Evolutionary conservation across 1,140 invertebrate species (phyloP), one percentile per base, ranked within the genome.

Genomic region (Cherax quadricarinatus): DNA sequence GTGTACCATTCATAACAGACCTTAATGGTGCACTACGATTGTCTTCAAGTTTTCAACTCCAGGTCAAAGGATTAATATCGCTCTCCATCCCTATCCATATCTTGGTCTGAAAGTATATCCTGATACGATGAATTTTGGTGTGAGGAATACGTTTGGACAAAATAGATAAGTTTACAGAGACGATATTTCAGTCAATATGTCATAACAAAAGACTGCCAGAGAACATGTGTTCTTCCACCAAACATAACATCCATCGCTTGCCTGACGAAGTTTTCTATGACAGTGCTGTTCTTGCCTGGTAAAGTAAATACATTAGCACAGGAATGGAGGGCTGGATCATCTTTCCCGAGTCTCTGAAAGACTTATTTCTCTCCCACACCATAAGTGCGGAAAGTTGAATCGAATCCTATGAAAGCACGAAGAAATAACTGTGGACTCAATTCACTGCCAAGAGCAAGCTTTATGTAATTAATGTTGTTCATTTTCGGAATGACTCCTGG

Each of bases 361-460:
- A 21, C 85, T 86, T 60, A 66, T 86, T 75, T 86, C 51, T 70
- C 73, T 57, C 3, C 85, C 70, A 86, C 51, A 51, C 60, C 85
- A 30, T 75, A 79, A 21, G 79, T 49, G 79, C 70, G 86, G 53
- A 51, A 80, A 0, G 86, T 80, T 41, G 66, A 79, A 80, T 88
- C 70, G 75, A 48, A 88, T 53, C 86, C 86, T 53, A 10, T 88
- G 66, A 88, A 80, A 7, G 84, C 5, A 30, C 53, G 70, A n/a
- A 88, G 70, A 48, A 88, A 88, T 60, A 88, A 60, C 57, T 21
- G 41, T 88, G 86, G 18, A 70, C 84, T 73, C 57, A 86, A 73
- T n/a, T 70, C 49, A 70, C 24, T 30, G n/a, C 30, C 62, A 73
- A 70, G 84, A 86, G 49, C n/a, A 86, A 62, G 84, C 57, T 86